Evolutionary conservation across 37 sponge, comb jelly and placozoan genomes (phyloP), one percentile per base, ranked within the genome.

Genomic region (Cliona cf. orientalis): DNA sequence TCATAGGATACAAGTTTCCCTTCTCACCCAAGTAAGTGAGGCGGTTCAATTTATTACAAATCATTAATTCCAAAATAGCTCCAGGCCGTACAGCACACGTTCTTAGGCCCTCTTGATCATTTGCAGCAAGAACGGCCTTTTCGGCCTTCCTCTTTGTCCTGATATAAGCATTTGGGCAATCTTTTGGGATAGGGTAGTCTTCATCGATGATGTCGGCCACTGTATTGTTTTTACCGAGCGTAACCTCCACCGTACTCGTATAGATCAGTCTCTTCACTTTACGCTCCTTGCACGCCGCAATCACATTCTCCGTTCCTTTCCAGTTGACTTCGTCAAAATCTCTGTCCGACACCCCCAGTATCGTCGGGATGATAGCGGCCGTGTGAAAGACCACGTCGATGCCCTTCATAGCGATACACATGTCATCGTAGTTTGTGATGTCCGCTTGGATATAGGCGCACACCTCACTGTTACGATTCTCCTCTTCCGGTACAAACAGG

Each of bases 301-400:
- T 35, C 31, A 89, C 79, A 22, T 72, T 82, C 45, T 78, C 67
- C 22, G 89, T 83, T 32, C 89, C 89, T 1, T 23, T 49, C 1
- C 41, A 58, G 42, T 79, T 83, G 43, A 73, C 68, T 4, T n/a
- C 23, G 57, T 66, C 58, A 5, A 70, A 70, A 62, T 75, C 72
- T 14, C 35, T 21, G 6, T 45, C 26, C 17, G 63, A 43, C 42
- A 61, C 41, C 12, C 53, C 46, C 11, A 75, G 14, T 17, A 26
- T 9, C 1, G 2, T 26, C 0, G 88, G 76, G 5, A 60, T 32
- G 26, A 83, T 17, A 60, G 80, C 44, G 14, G 83, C 84, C 44
- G 42, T 56, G 57, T 89, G 89, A 44, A 89, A 89, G 1, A 89
- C 89, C 19, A 60, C 84, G 2, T 82, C 80, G n/a, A 66, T 67